phyloP scores from a whole-genome alignment of 2,888 invertebrate genomes.

The Chalcosyrphus nemorum region DNA sequence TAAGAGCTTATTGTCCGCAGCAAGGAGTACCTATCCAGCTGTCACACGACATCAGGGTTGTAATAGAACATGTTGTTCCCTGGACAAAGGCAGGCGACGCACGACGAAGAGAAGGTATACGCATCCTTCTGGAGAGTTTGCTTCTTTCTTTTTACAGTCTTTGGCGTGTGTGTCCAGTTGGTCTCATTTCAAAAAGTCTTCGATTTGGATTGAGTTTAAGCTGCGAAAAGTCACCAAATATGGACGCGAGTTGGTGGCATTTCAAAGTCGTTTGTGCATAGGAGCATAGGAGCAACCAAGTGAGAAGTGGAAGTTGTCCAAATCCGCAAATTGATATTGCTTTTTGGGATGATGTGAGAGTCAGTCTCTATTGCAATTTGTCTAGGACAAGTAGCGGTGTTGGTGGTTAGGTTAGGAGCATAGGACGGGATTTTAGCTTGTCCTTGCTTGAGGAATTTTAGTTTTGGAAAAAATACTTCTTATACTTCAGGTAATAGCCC shows the following conservation, averaged over 20 bases:
- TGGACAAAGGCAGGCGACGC: neutral
- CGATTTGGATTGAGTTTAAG: slow-evolving; percentile 69
- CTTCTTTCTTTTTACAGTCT: slow-evolving; percentile 43
- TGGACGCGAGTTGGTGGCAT: slow-evolving; percentile 46
- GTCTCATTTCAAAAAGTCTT: slow-evolving; percentile 63
- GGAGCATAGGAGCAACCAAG: slow-evolving; percentile 47
- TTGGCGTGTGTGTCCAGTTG: slow-evolving; percentile 58
- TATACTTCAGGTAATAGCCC: too few relatives aligned
- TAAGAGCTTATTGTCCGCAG: slow-evolving; percentile 55
- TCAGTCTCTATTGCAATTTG: slow-evolving; percentile 51
- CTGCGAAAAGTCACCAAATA: slow-evolving; percentile 61
- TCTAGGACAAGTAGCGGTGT: slow-evolving; percentile 28
- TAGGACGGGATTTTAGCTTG: too few relatives aligned
- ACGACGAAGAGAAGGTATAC: neutral
- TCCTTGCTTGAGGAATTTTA: slow-evolving; percentile 25
- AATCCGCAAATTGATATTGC: slow-evolving; percentile 67
- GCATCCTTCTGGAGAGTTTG: too few relatives aligned
- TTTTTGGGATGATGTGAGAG: neutral
- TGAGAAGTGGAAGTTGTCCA: slow-evolving; percentile 63
- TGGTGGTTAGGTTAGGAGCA: too few relatives aligned
- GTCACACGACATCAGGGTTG: slow-evolving; percentile 49
- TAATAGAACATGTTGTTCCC: slow-evolving; percentile 52
- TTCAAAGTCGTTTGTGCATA: neutral
- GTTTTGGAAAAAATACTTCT: too few relatives aligned
- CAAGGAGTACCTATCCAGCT: slow-evolving; percentile 35